These are phyloP conservation scores for Centropyge bicolor DNA, from an alignment of 2,797 vertebrate genomes.

Conservation along the genomic window DNA sequence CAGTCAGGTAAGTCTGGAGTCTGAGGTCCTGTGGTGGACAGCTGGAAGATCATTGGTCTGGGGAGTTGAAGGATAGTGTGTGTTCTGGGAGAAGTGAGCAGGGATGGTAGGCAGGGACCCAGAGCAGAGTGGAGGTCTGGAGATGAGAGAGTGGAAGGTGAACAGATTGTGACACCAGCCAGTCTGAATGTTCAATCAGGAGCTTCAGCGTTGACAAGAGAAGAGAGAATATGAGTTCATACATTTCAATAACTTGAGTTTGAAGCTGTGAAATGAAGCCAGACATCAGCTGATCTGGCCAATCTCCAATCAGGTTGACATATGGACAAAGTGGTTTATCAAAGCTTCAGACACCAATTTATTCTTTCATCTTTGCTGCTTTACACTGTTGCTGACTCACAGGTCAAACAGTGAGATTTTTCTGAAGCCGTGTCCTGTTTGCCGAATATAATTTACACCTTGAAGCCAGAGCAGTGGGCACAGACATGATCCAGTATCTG, in stretches of 20 bases:
- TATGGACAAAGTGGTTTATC: constrained; percentile 19
- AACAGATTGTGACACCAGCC: background rate
- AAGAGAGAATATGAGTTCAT: constrained; percentile 3
- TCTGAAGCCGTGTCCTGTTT: constrained; percentile 4
- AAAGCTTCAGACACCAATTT: constrained; percentile 39
- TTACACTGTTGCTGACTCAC: background rate
- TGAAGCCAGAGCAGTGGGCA: background rate
- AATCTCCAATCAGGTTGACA: constrained; percentile 32
- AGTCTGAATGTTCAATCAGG: background rate
- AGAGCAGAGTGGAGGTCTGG: too few species aligned
- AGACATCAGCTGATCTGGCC: constrained; percentile 1
- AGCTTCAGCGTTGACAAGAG: background rate
- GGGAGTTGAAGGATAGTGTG: too few species aligned
- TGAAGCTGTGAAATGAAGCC: constrained; percentile 24
- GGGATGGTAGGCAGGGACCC: too few species aligned
- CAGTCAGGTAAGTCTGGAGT: too few species aligned
- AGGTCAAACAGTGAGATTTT: constrained; percentile 7
- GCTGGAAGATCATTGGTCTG: too few species aligned
- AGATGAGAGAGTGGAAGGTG: too few species aligned
- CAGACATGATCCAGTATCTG: constrained; percentile 12
- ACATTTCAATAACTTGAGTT: constrained; percentile 38
- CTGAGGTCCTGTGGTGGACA: too few species aligned
- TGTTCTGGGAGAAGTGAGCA: too few species aligned
- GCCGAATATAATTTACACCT: constrained; percentile 17
- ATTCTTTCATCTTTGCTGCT: background rate